Base-by-base conservation (phyloP, 2,888 invertebrate genomes). In the Spisula solida region DNA sequence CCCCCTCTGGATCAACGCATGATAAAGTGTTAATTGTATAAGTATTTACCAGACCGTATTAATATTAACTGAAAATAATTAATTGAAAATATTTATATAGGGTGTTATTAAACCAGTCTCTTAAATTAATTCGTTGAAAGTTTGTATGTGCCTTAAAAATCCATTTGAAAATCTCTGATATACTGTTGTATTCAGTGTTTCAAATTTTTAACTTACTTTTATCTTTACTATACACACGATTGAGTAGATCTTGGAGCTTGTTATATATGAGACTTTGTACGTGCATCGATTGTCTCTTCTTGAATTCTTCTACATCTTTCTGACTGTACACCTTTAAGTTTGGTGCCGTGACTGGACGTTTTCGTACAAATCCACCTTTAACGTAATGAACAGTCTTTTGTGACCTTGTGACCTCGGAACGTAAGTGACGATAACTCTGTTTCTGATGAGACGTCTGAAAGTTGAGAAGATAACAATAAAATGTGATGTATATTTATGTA, bases 321-420 rank as follows among this genome's bases (percentile, higher is more conserved):
- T 87, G 87, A 34, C 56, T 84, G 83, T 94, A 95, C 90, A 88
- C 90, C 20, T 91, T 92, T 41, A 96, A 87, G 81, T 94, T 93
- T n/a, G 96, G 95, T 10, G 95, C 95, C 29, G 95, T 94, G 75
- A 95, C 88, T 14, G 96, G 96, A 34, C 96, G 94, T 18, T 92
- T 89, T 48, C 96, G 90, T 1, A 96, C 93, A 86, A 92, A 95
- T 0, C 96, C 96, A 14, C 95, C 95, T 51, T 93, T 93, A 0
- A 95, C 93, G 47, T 91, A 90, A 86, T 95, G 93, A 18, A 96
- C 94, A 16, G 92, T 93, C 31, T 93, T 92, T 91, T 95, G 94
- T 14, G 96, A 95, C 25, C 92, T 88, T 25, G 47, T 85, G 14
- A 96, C 93, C 41, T 95, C 95, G 16, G 88, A 75, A 78, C 94